These are phyloP conservation scores for Orycteropus afer DNA, from an alignment of 2,113 vertebrate species.

Conservation along the genomic window DNA sequence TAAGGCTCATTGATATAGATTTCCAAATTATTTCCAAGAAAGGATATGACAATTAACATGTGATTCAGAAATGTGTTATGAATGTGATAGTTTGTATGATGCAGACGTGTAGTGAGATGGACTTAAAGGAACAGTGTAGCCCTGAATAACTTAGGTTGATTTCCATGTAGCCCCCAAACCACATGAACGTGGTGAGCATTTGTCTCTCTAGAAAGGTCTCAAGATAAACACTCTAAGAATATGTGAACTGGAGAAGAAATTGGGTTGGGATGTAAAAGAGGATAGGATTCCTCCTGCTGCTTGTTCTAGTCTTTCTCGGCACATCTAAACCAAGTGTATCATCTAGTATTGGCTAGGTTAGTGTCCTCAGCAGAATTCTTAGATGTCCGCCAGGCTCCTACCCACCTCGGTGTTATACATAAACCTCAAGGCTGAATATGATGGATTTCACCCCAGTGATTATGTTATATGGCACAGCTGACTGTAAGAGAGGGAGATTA, in stretches of 20 bases:
- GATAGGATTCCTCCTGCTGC: background rate
- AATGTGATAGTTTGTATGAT: background rate
- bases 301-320: background rate
- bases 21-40: slow-evolving; percentile 27
- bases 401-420: background rate
- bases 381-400: background rate
- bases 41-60: background rate
- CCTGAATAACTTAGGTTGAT: background rate
- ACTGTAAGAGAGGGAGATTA: background rate
- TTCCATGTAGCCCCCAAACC: background rate
- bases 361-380: background rate
- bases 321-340: background rate
- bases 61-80: background rate
- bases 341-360: background rate
- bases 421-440: background rate
- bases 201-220: background rate
- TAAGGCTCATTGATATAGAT: background rate
- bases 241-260: background rate
- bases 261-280: background rate
- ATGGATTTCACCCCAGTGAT: background rate
- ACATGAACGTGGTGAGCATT: background rate
- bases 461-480: background rate
- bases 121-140: background rate
- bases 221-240: background rate
- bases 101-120: background rate